Evolutionary conservation across 2,797 vertebrate genomes (phyloP).

Genomic region (Cirrhinus mrigala): DNA sequence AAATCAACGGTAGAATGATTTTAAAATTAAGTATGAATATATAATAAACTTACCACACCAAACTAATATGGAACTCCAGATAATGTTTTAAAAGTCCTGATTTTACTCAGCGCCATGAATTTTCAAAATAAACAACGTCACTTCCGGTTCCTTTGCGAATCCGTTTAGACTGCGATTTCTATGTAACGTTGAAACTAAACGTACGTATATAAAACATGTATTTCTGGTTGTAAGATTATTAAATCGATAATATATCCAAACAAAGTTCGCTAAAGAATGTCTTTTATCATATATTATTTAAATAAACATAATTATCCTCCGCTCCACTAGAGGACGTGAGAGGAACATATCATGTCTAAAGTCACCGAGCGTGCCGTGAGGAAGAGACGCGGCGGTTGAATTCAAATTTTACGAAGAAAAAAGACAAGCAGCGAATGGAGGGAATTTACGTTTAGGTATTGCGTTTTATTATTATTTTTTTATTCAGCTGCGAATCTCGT

Average conservation of each 20-base stretch:
- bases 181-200: background rate
- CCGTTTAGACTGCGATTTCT: background rate
- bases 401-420: conserved; percentile 19
- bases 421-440: background rate
- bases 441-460: conserved; percentile 24
- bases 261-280: background rate
- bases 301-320: background rate
- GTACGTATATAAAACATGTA: too few relatives aligned
- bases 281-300: background rate
- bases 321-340: conserved; percentile 2
- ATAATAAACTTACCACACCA: conserved; percentile 1
- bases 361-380: background rate
- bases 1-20: background rate
- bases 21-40: background rate
- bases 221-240: fast-evolving
- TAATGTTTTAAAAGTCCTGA: background rate
- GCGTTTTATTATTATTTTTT: background rate
- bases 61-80: background rate
- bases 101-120: conserved; percentile 19
- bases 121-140: conserved; percentile 58
- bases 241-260: background rate
- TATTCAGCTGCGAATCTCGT: background rate
- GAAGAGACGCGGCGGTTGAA: conserved; percentile 39
- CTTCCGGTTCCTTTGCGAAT: conserved; percentile 41
- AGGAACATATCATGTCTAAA: fast-evolving